Evolutionary conservation across 2,888 invertebrate species (phyloP).

Genomic region (Eristalis arbustorum): DNA sequence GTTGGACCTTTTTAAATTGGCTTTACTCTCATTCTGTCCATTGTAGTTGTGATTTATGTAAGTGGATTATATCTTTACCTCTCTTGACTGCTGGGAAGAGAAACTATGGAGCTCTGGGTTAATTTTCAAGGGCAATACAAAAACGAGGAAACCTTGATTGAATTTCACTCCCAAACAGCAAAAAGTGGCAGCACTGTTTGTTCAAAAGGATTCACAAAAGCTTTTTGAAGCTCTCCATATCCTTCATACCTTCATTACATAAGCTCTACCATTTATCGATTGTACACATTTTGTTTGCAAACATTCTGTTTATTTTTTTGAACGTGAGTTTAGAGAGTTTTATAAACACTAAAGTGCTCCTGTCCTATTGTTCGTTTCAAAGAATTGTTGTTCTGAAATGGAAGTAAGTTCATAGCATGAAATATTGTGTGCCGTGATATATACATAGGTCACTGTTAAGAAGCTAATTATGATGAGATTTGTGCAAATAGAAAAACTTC

Average conservation of each 20-base stretch:
- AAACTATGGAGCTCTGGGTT: no score
- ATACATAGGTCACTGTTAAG: background rate
- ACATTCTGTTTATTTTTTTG: background rate
- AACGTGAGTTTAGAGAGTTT: background rate
- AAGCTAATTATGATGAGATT: background rate
- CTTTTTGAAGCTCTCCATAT: background rate
- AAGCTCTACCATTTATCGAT: background rate
- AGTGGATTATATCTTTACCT: no score
- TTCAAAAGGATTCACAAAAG: background rate
- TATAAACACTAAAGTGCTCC: background rate
- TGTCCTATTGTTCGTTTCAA: background rate
- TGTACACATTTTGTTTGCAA: background rate
- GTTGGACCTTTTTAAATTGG: no score
- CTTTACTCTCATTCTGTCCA: no score
- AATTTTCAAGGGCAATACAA: no score
- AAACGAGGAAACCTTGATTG: no score
- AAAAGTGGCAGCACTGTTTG: background rate
- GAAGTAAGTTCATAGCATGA: background rate
- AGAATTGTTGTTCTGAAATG: background rate
- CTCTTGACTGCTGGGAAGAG: no score
- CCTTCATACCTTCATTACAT: background rate
- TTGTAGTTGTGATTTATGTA: no score
- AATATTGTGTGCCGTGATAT: background rate
- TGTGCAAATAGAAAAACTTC: background rate
- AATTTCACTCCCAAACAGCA: background rate